Evolutionary conservation across 2,888 invertebrate genomes (phyloP), one percentile per base, ranked within the genome.

Genomic region (Orchestes rusci): DNA sequence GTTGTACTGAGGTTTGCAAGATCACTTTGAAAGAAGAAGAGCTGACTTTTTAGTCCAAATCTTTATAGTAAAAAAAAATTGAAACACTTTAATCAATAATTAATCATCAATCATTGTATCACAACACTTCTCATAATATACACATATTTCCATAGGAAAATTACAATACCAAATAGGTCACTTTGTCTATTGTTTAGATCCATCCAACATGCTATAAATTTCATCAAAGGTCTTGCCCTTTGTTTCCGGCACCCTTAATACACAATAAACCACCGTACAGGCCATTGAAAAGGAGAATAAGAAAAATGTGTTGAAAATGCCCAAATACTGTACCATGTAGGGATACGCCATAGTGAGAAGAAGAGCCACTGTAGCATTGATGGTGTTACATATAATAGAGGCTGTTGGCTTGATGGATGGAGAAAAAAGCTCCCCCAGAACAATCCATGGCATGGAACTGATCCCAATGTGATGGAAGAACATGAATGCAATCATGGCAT

Each of bases 341-440:
- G 71, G 73, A 68, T 82, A 84, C 59, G 66, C 82, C 67, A 79
- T 78, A 1, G 87, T 86, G 17, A 86, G 76, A 7, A 86, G 52
- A 65, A 89, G 88, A 1, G 80, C 82, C 2, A 85, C 65, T 0
- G 70, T 56, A 86, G 87, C 88, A 58, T 85, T 89, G 44, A 80
- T 74, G 12, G 82, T 80, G 0, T 88, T 82, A 0, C 84, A 83
- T 2, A 88, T 72, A 0, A 84, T 79, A 0, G 84, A 79, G 0
- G 84, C 85, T 13, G 76, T 69, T 0, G 82, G 77, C 66, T 86
- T 85, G 2, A 86, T 81, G 54, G 84, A 82, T 0, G 81, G 70
- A 17, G 91, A 80, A 65, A 91, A 82, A 65, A 89, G 75, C 64
- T 89, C 89, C 1, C 84, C 81, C 74, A 87, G 77, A 23, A 89